Percentiles rank a stretch among this genome's conserved stretches.
Evolutionary conservation across 1,140 invertebrate species (phyloP).

Genomic region (Listronotus bonariensis): DNA sequence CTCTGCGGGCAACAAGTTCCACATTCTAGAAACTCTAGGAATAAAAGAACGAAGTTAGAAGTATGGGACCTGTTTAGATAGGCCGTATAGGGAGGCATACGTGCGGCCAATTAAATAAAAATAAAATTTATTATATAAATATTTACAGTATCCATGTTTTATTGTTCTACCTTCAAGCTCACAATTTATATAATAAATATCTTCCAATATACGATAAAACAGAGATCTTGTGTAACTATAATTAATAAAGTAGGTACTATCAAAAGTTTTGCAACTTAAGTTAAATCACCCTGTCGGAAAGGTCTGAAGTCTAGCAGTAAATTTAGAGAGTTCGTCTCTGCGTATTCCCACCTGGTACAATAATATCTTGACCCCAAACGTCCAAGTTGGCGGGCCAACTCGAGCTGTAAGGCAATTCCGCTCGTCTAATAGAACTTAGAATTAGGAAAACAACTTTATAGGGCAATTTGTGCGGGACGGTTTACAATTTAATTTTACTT

Average conservation of each 20-base stretch:
- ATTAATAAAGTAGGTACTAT: slow-evolving; percentile 1
- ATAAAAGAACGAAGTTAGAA: too few relatives aligned
- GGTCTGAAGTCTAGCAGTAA: slow-evolving; percentile 19
- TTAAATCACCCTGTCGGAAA: slow-evolving; percentile 14
- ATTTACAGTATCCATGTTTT: too few relatives aligned
- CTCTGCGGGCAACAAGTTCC: too few relatives aligned
- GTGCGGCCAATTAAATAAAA: too few relatives aligned
- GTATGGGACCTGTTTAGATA: too few relatives aligned
- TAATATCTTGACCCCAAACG: slow-evolving; percentile 35
- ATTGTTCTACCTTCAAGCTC: too few relatives aligned
- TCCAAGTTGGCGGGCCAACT: slow-evolving; percentile 17
- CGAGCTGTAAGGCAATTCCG: slow-evolving; percentile 27
- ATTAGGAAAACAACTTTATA: slow-evolving; percentile 30
- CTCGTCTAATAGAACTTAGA: slow-evolving; percentile 29
- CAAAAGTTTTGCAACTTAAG: slow-evolving; percentile 6
- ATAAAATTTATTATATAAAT: too few relatives aligned
- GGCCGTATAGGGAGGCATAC: too few relatives aligned
- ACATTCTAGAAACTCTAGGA: too few relatives aligned
- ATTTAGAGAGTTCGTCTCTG: slow-evolving; percentile 23
- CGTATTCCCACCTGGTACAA: slow-evolving; percentile 30
- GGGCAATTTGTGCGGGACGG: slow-evolving; percentile 28
- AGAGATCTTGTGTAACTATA: too few relatives aligned
- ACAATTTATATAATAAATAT: too few relatives aligned
- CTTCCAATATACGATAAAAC: too few relatives aligned
- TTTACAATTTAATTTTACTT: slow-evolving; percentile 34